Evolutionary conservation across 1,140 invertebrate genomes (phyloP), one percentile per base, ranked within the genome.

Genomic region (Drosophila trapezifrons): DNA sequence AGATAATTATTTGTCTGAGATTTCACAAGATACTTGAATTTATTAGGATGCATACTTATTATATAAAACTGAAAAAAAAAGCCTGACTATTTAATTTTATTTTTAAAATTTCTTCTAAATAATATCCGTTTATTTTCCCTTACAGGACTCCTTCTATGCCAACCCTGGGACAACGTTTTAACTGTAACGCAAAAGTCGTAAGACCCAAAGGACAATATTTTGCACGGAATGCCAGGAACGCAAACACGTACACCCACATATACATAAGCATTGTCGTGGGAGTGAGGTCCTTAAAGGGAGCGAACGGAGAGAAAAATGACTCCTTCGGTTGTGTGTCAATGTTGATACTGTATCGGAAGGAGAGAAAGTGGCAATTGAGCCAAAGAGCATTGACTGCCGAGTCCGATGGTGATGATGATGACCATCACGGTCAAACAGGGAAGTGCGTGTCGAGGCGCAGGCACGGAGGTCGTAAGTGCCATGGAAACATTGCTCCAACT

Each of bases 171-270:
- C 7, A 60, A 43, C 18, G 59, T 22, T 69, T 63, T 46, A 60
- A 45, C 22, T 56, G 37, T 25, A 71, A 55, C 27, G 43, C 27
- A 60, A 58, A 58, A 43, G 42, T 47, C 70, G 47, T 40, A 45
- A 63, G 64, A 51, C 59, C 42, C 69, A 78, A 58, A 67, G 78
- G 60, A 86, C 69, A 82, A 82, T 81, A 71, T 86, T 74, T 85
- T 37, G 51, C 71, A 73, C 47, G 77, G 66, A 85, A 73, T 64
- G 52, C 51, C 51, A 78, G 58, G 56, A 75, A 63, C 43, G 42
- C 64, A 49, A 67, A 65, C 78, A 65, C 46, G 45, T 43, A 46
- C 13, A 54, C 27, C 40, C 17, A 35, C 13, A 15, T 56, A 35
- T 43, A 56, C 29, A 56, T 42, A 43, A 42, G 35, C 55, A 18